phyloP scores from a whole-genome alignment of 2,113 vertebrate genomes.

The Indicator maculatus region DNA sequence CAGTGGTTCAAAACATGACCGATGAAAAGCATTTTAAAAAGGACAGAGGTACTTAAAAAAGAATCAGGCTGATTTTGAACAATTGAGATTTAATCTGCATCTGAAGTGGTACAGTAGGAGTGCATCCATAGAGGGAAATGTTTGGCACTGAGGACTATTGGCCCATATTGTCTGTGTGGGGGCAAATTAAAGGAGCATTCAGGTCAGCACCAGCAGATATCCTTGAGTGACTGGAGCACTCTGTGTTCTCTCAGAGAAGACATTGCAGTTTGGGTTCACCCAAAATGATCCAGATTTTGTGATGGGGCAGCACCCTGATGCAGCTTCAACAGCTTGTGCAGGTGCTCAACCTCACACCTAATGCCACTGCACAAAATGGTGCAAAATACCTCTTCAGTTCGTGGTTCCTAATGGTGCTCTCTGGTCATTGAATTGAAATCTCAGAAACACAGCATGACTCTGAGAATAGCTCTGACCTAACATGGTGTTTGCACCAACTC shows the following conservation, averaged over 20 bases:
- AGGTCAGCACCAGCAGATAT: neutral
- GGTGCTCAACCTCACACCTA: neutral
- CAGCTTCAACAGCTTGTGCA: neutral
- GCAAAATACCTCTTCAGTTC: neutral
- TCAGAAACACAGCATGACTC: neutral
- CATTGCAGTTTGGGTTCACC: neutral
- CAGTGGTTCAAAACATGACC: neutral
- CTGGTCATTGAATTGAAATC: neutral
- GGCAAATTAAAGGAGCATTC: neutral
- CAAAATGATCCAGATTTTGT: fast-evolving
- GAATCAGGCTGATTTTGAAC: neutral
- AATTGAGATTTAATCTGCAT: neutral
- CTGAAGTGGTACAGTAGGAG: neutral
- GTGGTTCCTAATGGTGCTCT: neutral
- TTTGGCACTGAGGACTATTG: neutral
- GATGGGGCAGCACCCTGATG: neutral
- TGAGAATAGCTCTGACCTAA: neutral
- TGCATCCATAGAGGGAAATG: neutral
- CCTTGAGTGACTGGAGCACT: neutral
- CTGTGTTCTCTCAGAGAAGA: neutral
- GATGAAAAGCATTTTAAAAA: neutral
- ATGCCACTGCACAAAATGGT: neutral
- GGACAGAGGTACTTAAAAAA: neutral
- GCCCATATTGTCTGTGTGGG: neutral
- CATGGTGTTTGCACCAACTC: neutral